phyloP scores from a whole-genome alignment of 1,140 invertebrate species.

The Neoseiulus cucumeris region DNA sequence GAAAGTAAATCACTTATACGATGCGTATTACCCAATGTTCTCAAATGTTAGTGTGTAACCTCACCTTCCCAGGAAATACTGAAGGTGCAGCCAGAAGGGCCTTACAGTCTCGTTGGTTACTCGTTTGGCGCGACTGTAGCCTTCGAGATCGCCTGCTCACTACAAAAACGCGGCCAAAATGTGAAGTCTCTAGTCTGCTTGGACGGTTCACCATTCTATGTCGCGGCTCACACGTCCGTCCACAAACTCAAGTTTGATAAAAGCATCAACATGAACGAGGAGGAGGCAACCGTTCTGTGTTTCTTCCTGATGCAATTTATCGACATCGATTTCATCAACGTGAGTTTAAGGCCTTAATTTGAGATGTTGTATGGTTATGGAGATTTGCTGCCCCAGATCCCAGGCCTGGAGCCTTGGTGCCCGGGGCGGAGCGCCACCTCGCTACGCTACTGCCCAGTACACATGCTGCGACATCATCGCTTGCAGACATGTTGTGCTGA shows the following conservation, averaged over 20 bases:
- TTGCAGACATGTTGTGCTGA: too few species aligned
- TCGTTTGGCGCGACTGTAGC: constrained; percentile 79
- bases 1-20: too few species aligned
- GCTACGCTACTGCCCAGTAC: too few species aligned
- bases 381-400: too few species aligned
- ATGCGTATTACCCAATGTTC: too few species aligned
- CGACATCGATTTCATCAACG: constrained; percentile 48
- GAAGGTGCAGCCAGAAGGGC: constrained; percentile 51
- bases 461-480: too few species aligned
- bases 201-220: constrained; percentile 77
- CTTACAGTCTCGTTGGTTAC: constrained; percentile 72
- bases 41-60: too few species aligned
- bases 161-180: constrained; percentile 43
- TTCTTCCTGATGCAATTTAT: constrained; percentile 61
- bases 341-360: constrained; percentile 24
- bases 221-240: constrained; percentile 50
- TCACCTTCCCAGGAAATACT: constrained; percentile 39
- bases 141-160: constrained; percentile 69
- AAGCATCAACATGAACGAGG: constrained; percentile 15
- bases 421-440: too few species aligned
- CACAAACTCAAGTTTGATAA: constrained; percentile 29
- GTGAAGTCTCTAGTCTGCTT: constrained; percentile 40
- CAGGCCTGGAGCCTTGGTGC: too few species aligned
- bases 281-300: constrained; percentile 48
- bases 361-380: too few species aligned